Evolutionary conservation across 2,888 invertebrate genomes (phyloP).

Genomic region (Malthinus flaveolus): DNA sequence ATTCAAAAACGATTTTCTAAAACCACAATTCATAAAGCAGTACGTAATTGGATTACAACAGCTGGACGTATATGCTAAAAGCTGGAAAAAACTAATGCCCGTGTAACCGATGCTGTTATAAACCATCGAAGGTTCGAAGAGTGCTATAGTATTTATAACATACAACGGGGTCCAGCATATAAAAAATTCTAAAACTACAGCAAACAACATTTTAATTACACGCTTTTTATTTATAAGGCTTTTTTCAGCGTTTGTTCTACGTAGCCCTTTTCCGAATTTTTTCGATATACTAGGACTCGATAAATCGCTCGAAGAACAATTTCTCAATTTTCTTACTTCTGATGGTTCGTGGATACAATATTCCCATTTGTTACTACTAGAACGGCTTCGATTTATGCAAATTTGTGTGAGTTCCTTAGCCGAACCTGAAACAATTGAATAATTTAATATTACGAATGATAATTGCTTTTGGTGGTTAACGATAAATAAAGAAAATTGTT

Average conservation of each 20-base stretch:
- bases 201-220: constrained; percentile 67
- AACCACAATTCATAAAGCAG: constrained; percentile 70
- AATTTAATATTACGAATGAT: background rate
- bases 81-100: constrained; percentile 60
- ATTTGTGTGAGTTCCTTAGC: constrained; percentile 54
- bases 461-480: background rate
- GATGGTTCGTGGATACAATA: constrained; percentile 44
- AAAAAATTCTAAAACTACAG: constrained; percentile 71
- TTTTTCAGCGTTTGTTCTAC: constrained; percentile 56
- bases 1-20: constrained; percentile 64
- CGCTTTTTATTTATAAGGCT: constrained; percentile 57
- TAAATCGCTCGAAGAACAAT: constrained; percentile 46
- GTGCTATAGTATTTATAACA: constrained; percentile 61
- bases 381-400: constrained; percentile 54
- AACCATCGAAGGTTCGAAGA: constrained; percentile 57
- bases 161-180: constrained; percentile 71
- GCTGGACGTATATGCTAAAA: constrained; percentile 63
- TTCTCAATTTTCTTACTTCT: constrained; percentile 45
- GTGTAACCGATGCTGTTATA: constrained; percentile 57
- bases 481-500: background rate
- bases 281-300: constrained; percentile 28
- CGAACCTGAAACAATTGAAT: constrained; percentile 41
- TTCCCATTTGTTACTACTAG: constrained; percentile 49
- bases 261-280: constrained; percentile 34
- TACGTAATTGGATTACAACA: constrained; percentile 72